phyloP scores from a whole-genome alignment of 2,797 vertebrate genomes.

The Tenualosa ilisha region DNA sequence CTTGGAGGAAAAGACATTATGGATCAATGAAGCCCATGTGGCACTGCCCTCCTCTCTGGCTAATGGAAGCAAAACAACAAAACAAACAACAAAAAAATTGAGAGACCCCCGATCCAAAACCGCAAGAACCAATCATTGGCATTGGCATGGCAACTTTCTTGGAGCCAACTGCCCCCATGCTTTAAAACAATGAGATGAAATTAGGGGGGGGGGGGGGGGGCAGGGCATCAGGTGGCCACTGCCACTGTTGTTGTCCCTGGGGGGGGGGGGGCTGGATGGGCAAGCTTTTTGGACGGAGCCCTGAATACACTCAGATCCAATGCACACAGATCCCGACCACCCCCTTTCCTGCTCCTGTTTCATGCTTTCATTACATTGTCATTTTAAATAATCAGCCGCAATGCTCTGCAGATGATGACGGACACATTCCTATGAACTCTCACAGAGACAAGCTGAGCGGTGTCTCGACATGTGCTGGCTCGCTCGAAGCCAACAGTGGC shows the following conservation, averaged over 20 bases:
- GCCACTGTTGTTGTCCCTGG: background rate
- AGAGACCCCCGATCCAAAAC: background rate
- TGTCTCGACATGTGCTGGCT: conserved; percentile 74
- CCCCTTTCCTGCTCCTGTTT: conserved; percentile 40
- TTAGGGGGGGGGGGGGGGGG: too few species aligned
- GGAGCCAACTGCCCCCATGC: background rate
- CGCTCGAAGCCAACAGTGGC: conserved; percentile 44
- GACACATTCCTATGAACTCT: conserved; percentile 68
- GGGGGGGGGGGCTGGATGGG: background rate
- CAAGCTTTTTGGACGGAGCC: background rate
- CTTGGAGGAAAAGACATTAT: conserved; percentile 8
- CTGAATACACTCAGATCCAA: background rate
- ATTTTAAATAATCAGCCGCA: conserved; percentile 73
- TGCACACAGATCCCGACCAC: background rate
- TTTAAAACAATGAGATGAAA: background rate
- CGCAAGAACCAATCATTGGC: background rate
- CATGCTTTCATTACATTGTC: conserved; percentile 73
- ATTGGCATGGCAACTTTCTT: background rate
- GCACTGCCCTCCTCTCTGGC: background rate
- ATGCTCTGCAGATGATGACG: conserved; percentile 72
- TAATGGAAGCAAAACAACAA: conserved; percentile 14
- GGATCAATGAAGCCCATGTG: background rate
- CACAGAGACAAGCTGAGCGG: conserved; percentile 56
- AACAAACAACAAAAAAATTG: background rate
- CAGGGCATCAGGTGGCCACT: conserved; percentile 4